Evolutionary conservation across 2,113 vertebrate genomes (phyloP).

Genomic region (Epinephelus moara): DNA sequence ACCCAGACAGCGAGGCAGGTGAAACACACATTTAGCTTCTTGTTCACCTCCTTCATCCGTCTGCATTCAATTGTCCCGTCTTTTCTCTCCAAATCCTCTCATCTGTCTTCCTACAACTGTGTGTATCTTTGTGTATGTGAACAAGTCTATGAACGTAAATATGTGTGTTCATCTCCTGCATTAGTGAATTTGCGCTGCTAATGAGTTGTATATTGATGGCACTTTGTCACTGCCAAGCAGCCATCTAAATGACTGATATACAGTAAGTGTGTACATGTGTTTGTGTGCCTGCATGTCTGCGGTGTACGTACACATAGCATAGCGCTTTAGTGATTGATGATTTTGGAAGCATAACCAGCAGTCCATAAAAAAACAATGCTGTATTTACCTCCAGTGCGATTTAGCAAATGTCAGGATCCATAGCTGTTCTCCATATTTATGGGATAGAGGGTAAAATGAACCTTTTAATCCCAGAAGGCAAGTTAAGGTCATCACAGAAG

Average conservation of each 20-base stretch:
- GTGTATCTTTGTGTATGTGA: neutral
- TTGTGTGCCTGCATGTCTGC: constrained; percentile 21
- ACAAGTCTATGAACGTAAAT: neutral
- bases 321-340: constrained; percentile 30
- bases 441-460: neutral
- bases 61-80: neutral
- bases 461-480: neutral
- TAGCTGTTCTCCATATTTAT: neutral
- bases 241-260: constrained; percentile 44
- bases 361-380: constrained; percentile 15
- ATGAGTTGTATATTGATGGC: constrained; percentile 45
- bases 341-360: neutral
- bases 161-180: constrained; percentile 4
- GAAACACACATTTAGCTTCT: constrained; percentile 12
- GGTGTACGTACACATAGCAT: neutral
- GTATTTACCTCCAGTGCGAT: neutral
- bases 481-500: neutral
- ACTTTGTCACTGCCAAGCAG: constrained; percentile 45
- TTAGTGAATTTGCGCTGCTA: constrained; percentile 41
- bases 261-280: neutral
- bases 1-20: neutral
- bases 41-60: constrained; percentile 15
- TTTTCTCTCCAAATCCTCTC: constrained; percentile 20
- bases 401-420: neutral
- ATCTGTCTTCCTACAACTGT: constrained; percentile 37